A percentile compares a stretch with the other conserved stretches of the same genome.
These are phyloP conservation scores for Myripristis murdjan DNA, from an alignment of 2,797 vertebrate species.

Conservation along the genomic window DNA sequence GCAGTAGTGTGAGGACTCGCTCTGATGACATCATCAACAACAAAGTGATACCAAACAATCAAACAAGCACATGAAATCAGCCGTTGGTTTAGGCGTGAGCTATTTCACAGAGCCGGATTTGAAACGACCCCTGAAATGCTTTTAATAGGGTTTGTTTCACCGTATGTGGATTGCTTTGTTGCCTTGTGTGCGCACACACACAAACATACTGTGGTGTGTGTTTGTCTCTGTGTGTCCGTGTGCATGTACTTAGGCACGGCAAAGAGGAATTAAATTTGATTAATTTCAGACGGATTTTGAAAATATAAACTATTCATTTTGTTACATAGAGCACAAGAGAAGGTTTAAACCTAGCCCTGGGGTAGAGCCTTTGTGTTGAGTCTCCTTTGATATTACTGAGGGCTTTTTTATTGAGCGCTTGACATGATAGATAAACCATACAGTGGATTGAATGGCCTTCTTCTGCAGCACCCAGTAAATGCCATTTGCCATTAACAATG, in stretches of 20 bases:
- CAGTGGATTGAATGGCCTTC: constrained; percentile 83
- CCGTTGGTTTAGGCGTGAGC: constrained; percentile 52
- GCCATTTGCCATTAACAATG: constrained; percentile 87
- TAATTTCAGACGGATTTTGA: constrained; percentile 82
- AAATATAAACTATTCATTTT: constrained; percentile 86
- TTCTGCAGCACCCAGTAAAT: constrained; percentile 84
- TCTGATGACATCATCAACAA: constrained; percentile 67
- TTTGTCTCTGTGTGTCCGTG: constrained; percentile 66
- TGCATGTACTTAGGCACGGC: constrained; percentile 73
- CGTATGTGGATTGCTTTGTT: constrained; percentile 64
- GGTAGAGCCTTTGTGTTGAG: constrained; percentile 83
- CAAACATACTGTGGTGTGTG: constrained; percentile 45
- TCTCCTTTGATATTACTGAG: constrained; percentile 85
- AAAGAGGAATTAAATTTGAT: constrained; percentile 84
- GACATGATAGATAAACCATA: constrained; percentile 88
- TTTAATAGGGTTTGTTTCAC: constrained; percentile 79
- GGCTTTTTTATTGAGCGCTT: constrained; percentile 85
- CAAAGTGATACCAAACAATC: constrained; percentile 59
- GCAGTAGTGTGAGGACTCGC: constrained; percentile 32
- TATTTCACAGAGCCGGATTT: constrained; percentile 68
- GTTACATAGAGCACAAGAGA: constrained; percentile 79
- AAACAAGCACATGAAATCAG: constrained; percentile 65
- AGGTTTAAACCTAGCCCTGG: constrained; percentile 84
- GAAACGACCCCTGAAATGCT: constrained; percentile 77
- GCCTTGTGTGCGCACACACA: constrained; percentile 37